phyloP scores from a whole-genome alignment of 2,113 vertebrate species.

The Lophotis ruficrista region DNA sequence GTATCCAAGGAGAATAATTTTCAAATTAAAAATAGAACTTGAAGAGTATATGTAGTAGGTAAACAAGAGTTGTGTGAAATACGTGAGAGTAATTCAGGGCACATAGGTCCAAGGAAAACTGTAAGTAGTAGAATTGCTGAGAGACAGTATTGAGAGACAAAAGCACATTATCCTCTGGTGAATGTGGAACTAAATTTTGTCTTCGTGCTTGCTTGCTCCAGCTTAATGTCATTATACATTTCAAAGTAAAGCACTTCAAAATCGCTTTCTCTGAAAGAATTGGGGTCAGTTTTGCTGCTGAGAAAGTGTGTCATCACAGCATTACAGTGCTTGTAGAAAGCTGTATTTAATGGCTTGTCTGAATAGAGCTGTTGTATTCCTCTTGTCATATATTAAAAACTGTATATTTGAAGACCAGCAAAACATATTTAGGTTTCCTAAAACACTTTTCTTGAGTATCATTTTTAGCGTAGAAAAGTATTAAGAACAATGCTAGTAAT shows the following conservation, averaged over 20 bases:
- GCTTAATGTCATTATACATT: slow-evolving; percentile 26
- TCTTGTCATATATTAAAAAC: not conserved
- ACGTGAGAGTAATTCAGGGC: not conserved
- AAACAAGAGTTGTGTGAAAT: not conserved
- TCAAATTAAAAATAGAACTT: not conserved
- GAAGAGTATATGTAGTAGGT: not conserved
- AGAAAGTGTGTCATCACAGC: slow-evolving; percentile 11
- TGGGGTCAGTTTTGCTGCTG: slow-evolving; percentile 11
- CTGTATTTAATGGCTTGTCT: not conserved
- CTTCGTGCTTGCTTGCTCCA: slow-evolving; percentile 1
- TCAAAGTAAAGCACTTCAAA: slow-evolving; percentile 39
- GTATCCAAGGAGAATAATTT: not conserved
- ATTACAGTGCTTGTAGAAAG: not conserved
- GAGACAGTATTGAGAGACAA: slow-evolving; percentile 7
- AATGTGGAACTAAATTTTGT: not conserved
- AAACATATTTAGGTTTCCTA: not conserved
- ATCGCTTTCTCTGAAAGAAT: not conserved
- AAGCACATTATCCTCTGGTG: not conserved
- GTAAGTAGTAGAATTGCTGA: not conserved
- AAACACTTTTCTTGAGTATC: not conserved
- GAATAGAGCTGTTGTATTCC: not conserved
- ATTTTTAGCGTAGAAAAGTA: not conserved
- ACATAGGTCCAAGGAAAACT: not conserved
- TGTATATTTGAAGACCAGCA: not conserved
- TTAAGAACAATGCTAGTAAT: not conserved